phyloP scores from a whole-genome alignment of 1,140 invertebrate genomes.

The Melitaea cinxia region DNA sequence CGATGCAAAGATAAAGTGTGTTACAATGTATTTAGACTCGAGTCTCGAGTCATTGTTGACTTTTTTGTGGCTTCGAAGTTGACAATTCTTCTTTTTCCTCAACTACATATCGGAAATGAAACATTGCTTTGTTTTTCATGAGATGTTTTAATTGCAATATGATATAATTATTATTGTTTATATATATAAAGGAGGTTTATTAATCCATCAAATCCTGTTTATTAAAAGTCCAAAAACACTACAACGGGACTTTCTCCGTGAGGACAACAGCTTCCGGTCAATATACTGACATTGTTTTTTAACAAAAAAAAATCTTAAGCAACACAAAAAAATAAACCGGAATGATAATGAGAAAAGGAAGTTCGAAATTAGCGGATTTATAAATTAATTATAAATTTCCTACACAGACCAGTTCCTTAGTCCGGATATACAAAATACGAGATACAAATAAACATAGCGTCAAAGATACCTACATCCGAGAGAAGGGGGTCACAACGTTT shows the following conservation, averaged over 20 bases:
- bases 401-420: slow-evolving; percentile 11
- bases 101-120: slow-evolving; percentile 16
- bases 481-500: slow-evolving; percentile 32
- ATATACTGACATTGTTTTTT: neutral
- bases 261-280: neutral
- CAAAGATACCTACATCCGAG: slow-evolving; percentile 26
- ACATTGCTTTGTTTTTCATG: neutral
- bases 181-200: neutral
- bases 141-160: too few relatives aligned
- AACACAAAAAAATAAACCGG: neutral
- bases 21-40: slow-evolving; percentile 27
- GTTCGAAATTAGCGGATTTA: slow-evolving; percentile 6
- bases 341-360: slow-evolving; percentile 5
- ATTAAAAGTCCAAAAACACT: neutral
- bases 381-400: slow-evolving; percentile 15
- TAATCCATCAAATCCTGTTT: neutral
- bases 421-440: slow-evolving; percentile 13
- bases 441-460: slow-evolving; percentile 18
- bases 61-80: slow-evolving; percentile 19
- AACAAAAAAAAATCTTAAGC: slow-evolving; percentile 1
- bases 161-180: neutral
- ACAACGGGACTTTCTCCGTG: neutral
- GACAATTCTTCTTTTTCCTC: slow-evolving; percentile 14
- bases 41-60: slow-evolving; percentile 29
- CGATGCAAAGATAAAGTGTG: slow-evolving; percentile 27